Evolutionary conservation across 1,140 invertebrate genomes (phyloP), one percentile per base, ranked within the genome.

Genomic region (Ephestia elutella): DNA sequence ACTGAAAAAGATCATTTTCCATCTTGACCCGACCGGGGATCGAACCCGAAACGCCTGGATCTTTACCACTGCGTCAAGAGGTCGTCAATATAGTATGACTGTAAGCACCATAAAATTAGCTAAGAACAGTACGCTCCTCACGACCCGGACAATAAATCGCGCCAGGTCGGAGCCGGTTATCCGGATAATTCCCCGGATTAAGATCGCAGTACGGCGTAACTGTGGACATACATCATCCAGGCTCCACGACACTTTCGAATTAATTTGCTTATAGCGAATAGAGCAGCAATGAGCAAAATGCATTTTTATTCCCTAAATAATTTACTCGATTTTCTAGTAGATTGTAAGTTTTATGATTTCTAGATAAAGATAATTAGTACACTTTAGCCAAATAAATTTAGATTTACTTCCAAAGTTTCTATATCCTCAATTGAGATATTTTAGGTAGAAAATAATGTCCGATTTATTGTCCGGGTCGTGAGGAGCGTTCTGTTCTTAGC

Each of bases 151-250:
- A 44, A 44, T 44, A 44, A 44, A 44, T 44, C 38, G 38, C 8
- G 32, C 3, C 13, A 17, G 38, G 38, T 17, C 38, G 8, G 32
- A 13, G 32, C 32, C 32, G 38, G 38, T 44, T 44, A 44, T 44
- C 38, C 38, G 38, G 38, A 15, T 44, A 44, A 44, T 44, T 44
- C 38, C 13, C 38, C 38, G 38, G 38, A 44, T 44, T 44, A 44
- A 17, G 38, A 44, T 44, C 38, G 38, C 38, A 44, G 38, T 15
- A 44, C 32, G 9, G 32, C 38, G 38, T 44, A 44, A 44, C n/a
- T 13, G 38, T 15, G n/a, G 32, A 5, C 3, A 44, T 44, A 44
- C 15, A 44, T 44, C 38, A 44, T 44, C 15, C 38, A 13, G 38
- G 13, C 38, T 44, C 8, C 38, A 44, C 38, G 13, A 44, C n/a